Evolutionary conservation across 2,113 vertebrate genomes (phyloP).

Genomic region (Tinamus guttatus): DNA sequence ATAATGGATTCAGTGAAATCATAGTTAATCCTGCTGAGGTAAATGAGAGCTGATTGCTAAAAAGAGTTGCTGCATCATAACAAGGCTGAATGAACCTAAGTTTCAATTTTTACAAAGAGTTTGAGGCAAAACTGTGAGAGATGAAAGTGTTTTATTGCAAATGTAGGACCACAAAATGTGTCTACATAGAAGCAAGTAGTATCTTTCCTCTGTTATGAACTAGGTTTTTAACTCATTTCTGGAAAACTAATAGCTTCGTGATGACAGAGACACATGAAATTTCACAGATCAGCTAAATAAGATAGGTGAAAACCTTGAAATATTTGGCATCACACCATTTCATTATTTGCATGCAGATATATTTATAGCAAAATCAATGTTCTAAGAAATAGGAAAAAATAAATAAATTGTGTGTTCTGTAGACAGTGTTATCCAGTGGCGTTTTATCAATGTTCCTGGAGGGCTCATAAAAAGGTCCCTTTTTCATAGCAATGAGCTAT

Average conservation of each 20-base stretch:
- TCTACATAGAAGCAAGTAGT: not conserved
- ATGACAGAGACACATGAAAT: not conserved
- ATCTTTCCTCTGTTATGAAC: not conserved
- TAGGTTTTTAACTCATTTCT: slow-evolving; percentile 11
- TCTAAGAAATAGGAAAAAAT: not conserved
- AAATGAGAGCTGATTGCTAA: slow-evolving; percentile 40
- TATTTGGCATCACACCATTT: not conserved
- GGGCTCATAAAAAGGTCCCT: not conserved
- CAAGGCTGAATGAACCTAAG: not conserved
- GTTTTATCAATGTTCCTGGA: not conserved
- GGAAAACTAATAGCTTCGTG: not conserved
- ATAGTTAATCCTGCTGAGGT: slow-evolving; percentile 12
- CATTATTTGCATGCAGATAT: not conserved
- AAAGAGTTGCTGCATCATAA: not conserved
- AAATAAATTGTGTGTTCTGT: not conserved
- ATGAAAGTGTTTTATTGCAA: not conserved
- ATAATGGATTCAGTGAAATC: slow-evolving; percentile 3
- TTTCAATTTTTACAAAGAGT: not conserved
- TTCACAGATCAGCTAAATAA: not conserved
- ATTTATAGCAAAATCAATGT: not conserved
- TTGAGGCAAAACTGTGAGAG: not conserved
- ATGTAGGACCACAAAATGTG: not conserved
- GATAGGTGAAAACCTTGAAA: not conserved
- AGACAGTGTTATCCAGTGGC: not conserved
- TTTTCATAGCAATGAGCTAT: not conserved